These are phyloP conservation scores for Chrysemys picta DNA, from an alignment of 2,113 vertebrate genomes.

Conservation along the genomic window DNA sequence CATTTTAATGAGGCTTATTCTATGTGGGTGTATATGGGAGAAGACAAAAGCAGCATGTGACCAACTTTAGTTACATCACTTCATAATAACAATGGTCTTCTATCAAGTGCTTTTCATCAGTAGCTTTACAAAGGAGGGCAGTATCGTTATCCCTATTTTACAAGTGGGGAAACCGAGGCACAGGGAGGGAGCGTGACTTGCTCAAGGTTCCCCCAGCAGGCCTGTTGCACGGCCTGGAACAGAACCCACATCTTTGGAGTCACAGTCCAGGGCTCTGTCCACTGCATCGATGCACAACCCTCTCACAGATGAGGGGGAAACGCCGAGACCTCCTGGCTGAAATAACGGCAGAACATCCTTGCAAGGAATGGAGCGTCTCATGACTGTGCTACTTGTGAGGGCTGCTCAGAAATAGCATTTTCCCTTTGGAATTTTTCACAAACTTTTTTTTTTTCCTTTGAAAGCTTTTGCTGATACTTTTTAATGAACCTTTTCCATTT, in stretches of 20 bases:
- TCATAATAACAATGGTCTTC: background rate
- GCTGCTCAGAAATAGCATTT: background rate
- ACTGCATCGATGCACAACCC: background rate
- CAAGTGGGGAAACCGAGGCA: background rate
- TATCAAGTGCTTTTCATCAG: rapidly evolving
- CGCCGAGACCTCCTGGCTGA: background rate
- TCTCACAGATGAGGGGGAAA: background rate
- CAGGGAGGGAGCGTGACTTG: rapidly evolving
- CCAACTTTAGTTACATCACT: background rate
- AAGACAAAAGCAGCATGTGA: background rate
- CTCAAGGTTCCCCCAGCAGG: background rate
- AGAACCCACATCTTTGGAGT: background rate
- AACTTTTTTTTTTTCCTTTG: background rate
- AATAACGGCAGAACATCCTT: background rate
- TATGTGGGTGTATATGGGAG: background rate
- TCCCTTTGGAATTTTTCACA: background rate
- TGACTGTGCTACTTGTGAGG: background rate
- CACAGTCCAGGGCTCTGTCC: background rate
- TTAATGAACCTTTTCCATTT: background rate
- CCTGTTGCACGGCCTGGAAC: background rate
- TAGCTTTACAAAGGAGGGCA: background rate
- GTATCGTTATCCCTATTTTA: background rate
- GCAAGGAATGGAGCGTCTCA: background rate
- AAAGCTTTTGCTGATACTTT: background rate
- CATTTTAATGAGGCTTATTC: background rate